phyloP scores from a whole-genome alignment of 2,888 invertebrate genomes.

The Noctua pronuba region DNA sequence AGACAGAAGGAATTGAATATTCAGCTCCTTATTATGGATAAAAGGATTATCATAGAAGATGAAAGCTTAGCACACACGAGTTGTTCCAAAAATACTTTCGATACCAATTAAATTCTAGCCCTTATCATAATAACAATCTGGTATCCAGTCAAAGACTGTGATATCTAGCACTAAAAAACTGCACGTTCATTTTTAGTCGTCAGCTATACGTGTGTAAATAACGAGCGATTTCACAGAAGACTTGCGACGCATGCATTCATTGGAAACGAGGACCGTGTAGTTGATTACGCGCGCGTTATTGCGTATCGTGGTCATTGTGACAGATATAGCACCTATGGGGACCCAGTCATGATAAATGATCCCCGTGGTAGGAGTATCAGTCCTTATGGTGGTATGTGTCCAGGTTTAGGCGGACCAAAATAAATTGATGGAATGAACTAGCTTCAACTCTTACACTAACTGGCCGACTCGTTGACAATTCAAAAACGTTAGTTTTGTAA shows the following conservation, averaged over 20 bases:
- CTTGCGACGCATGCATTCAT: constrained; percentile 51
- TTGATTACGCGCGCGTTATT: constrained; percentile 44
- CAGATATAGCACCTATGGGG: constrained; percentile 25
- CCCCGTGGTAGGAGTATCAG: neutral
- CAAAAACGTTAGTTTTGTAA: neutral
- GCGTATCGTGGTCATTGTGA: constrained; percentile 40
- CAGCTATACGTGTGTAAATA: constrained; percentile 20
- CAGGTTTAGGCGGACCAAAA: neutral
- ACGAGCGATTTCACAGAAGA: constrained; percentile 56
- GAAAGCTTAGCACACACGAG: neutral
- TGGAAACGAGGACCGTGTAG: constrained; percentile 28
- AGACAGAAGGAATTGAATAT: too few relatives aligned
- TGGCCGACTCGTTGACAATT: neutral
- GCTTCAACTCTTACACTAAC: neutral
- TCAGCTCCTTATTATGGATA: neutral
- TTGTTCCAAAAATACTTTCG: neutral
- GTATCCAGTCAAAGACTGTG: neutral
- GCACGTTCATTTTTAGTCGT: constrained; percentile 15
- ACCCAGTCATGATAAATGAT: constrained; percentile 14
- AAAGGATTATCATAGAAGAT: neutral
- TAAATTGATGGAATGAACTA: neutral
- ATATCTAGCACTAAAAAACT: neutral
- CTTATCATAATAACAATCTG: neutral
- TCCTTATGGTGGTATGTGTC: neutral
- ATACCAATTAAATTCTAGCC: neutral